Evolutionary conservation across 2,797 vertebrate genomes (phyloP).

Genomic region (Anguilla marmorata): DNA sequence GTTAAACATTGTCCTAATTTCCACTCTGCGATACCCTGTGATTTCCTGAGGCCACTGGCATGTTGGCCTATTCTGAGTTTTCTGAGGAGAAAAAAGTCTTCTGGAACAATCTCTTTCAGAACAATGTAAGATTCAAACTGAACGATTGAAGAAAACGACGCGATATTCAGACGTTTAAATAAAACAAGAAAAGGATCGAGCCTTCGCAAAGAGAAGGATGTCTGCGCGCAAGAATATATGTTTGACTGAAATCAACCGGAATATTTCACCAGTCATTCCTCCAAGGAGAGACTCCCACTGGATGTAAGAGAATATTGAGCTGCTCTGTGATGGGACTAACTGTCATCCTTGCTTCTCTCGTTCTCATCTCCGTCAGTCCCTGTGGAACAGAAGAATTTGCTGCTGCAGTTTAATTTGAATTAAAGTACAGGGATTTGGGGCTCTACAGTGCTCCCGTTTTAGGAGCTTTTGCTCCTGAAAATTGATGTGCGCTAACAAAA

Average conservation of each 20-base stretch:
- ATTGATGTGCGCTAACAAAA: too few species aligned
- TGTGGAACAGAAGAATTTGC: background rate
- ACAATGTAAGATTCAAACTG: background rate
- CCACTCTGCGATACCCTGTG: background rate
- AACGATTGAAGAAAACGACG: background rate
- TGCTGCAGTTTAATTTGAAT: background rate
- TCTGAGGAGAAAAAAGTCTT: background rate
- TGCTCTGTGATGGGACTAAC: background rate
- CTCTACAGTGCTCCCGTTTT: too few species aligned
- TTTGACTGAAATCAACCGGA: conserved; percentile 12
- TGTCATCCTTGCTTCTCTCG: background rate
- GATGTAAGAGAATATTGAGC: background rate
- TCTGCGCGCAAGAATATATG: background rate
- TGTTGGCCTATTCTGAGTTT: background rate
- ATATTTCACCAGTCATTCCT: background rate
- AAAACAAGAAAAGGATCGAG: background rate
- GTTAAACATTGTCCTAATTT: background rate
- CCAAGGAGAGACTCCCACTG: conserved; percentile 14
- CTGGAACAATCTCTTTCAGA: background rate
- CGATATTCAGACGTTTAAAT: background rate
- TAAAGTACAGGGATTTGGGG: too few species aligned
- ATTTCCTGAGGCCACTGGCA: background rate
- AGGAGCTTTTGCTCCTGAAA: too few species aligned
- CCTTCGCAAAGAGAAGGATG: background rate
- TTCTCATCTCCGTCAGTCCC: background rate